These are phyloP conservation scores for Trachelus stipa DNA, from an alignment of 2,888 invertebrate species.

Conservation along the genomic window DNA sequence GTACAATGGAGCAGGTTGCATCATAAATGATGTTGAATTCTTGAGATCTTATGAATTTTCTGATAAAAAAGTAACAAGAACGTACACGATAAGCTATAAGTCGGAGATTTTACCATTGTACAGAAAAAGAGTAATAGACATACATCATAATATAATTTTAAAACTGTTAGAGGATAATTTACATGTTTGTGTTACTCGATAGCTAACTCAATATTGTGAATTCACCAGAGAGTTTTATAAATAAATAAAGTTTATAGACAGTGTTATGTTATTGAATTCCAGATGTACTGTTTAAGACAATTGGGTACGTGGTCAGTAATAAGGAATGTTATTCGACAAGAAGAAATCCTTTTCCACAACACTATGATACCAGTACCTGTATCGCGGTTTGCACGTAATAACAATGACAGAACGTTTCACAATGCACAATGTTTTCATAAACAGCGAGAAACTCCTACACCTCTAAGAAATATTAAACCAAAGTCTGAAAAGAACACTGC, in stretches of 20 bases:
- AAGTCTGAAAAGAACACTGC: constrained; percentile 40
- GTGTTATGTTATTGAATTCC: constrained; percentile 14
- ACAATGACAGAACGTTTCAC: constrained; percentile 35
- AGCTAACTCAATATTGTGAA: background rate
- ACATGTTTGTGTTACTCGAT: constrained; percentile 32
- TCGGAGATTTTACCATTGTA: constrained; percentile 58
- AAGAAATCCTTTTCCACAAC: constrained; percentile 16
- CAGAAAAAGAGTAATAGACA: constrained; percentile 55
- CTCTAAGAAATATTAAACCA: constrained; percentile 52
- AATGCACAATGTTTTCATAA: constrained; percentile 29
- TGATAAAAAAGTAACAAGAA: constrained; percentile 47
- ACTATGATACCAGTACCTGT: constrained; percentile 15
- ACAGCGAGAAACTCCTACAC: constrained; percentile 31
- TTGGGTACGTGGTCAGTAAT: constrained; percentile 13
- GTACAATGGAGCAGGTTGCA: constrained; percentile 55
- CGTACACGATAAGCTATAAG: constrained; percentile 62
- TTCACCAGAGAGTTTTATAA: background rate
- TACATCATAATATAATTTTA: constrained; percentile 59
- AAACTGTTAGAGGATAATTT: constrained; percentile 45
- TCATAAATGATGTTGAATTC: constrained; percentile 55
- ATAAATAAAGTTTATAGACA: background rate
- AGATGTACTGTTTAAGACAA: constrained; percentile 22
- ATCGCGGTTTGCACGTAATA: constrained; percentile 1
- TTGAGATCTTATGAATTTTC: constrained; percentile 53
- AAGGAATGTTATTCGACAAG: constrained; percentile 28